Evolutionary conservation across 2,113 vertebrate species (phyloP).

Genomic region (Phyllopteryx taeniolatus): DNA sequence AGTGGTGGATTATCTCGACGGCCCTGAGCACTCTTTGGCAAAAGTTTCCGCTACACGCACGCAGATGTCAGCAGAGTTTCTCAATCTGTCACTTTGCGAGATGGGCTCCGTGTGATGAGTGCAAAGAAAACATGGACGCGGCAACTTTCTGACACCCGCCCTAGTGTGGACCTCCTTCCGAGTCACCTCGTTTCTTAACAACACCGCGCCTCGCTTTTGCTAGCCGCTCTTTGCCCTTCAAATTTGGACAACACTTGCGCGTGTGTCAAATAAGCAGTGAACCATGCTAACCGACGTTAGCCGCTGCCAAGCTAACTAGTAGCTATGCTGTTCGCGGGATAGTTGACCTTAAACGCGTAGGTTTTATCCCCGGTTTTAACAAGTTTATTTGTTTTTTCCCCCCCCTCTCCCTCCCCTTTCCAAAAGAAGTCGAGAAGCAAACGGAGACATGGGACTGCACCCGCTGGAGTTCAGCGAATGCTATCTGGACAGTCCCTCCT

Average conservation of each 20-base stretch:
- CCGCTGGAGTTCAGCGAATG: slow-evolving; percentile 96
- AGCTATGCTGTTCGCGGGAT: slow-evolving; percentile 34
- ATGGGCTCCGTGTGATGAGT: slow-evolving; percentile 31
- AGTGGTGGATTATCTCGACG: neutral
- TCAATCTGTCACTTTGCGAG: slow-evolving; percentile 63
- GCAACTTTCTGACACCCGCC: slow-evolving; percentile 15
- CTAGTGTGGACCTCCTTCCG: neutral
- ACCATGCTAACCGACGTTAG: slow-evolving; percentile 54
- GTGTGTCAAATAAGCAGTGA: slow-evolving; percentile 26
- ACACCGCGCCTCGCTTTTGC: neutral
- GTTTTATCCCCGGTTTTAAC: neutral
- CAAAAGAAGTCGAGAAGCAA: slow-evolving; percentile 15
- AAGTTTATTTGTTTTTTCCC: slow-evolving; percentile 7
- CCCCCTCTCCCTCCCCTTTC: neutral
- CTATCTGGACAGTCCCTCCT: slow-evolving; percentile 92
- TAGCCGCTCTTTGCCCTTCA: slow-evolving; percentile 7
- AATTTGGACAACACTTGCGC: slow-evolving; percentile 42
- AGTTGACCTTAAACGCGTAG: neutral
- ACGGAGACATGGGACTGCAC: slow-evolving; percentile 87
- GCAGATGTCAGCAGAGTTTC: slow-evolving; percentile 67
- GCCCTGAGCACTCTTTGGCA: neutral
- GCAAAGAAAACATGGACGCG: slow-evolving; percentile 8
- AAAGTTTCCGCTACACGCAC: slow-evolving; percentile 53
- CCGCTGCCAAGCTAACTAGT: slow-evolving; percentile 38
- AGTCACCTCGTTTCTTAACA: neutral